Evolutionary conservation across 2,888 invertebrate species (phyloP), one percentile per base, ranked within the genome.

Genomic region (Dasysyrphus albostriatus): DNA sequence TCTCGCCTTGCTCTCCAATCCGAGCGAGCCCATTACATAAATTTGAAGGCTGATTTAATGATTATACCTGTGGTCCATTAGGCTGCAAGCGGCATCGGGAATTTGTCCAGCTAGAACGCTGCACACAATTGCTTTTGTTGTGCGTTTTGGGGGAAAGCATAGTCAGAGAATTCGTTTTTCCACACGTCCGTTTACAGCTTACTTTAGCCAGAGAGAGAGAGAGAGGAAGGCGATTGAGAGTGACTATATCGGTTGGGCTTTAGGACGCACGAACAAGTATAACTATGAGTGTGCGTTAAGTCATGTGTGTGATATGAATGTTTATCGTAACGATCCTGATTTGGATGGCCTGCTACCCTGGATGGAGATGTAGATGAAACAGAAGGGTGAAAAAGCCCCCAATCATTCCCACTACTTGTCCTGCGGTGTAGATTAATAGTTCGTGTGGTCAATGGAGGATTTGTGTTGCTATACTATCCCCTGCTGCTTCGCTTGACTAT

Each of bases 361-460:
- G 12, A 12, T 37, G 37, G 12, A 39, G 19, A 39, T 58, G 10
- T 14, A 24, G 14, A 61, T 61, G 39, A 8, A 59, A 59, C 39
- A 37, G 51, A 51, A 69, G 65, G 65, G 61, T 49, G 7, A 47
- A 49, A 65, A 44, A 47, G 8, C 14, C 67, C n/a, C 34, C 39
- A 54, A 54, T 29, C 69, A 51, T 69, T 39, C 12, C 77, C 87
- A 87, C 74, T 75, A 87, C 74, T 75, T 83, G 74, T 72, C 83
- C 79, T 87, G 83, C 75, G 83, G 87, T 83, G 87, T 87, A 75
- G 87, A 79, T 87, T 87, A 87, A 87, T 87, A 87, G 87, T 87
- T 87, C 83, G 79, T 87, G 83, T 82, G 87, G 83, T 83, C 78
- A 83, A 83, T 87, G 78, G 63, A 65, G 49, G 77, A 56, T 69